Percentiles rank a stretch among this genome's conserved stretches.
These are phyloP conservation scores for Temnothorax rugatulus DNA, from an alignment of 2,888 invertebrate species.

Conservation along the genomic window DNA sequence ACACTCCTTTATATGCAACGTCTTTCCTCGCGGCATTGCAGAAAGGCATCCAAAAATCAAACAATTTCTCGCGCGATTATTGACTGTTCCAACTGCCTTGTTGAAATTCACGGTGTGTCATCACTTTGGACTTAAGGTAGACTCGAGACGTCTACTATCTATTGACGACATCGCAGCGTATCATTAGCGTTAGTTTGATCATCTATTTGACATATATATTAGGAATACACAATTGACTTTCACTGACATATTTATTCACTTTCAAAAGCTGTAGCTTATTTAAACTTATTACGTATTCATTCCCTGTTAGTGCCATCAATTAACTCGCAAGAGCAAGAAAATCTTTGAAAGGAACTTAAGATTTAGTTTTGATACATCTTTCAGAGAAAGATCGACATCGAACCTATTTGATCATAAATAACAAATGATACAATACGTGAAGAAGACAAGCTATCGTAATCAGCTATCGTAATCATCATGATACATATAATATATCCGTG, in stretches of 20 bases:
- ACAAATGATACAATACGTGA: not conserved
- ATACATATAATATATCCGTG: not conserved
- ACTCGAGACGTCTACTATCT: no score
- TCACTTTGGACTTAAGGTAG: not conserved
- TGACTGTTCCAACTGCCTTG: not conserved
- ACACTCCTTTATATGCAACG: slow-evolving; percentile 36
- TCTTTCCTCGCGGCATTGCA: not conserved
- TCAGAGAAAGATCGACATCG: not conserved
- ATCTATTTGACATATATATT: not conserved
- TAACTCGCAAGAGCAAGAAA: not conserved
- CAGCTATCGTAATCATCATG: not conserved
- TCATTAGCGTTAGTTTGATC: not conserved
- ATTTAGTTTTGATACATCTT: not conserved
- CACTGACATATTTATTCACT: slow-evolving; percentile 21
- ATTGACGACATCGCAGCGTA: not conserved
- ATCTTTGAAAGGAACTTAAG: not conserved
- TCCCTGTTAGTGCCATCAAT: not conserved
- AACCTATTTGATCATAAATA: not conserved
- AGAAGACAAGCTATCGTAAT: not conserved
- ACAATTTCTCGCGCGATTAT: slow-evolving; percentile 13
- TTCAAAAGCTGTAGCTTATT: not conserved
- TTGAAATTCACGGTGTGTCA: not conserved
- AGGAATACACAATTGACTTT: slow-evolving; percentile 34
- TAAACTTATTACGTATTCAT: not conserved
- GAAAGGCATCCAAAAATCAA: slow-evolving; percentile 9